Base-by-base conservation (phyloP, 2,888 invertebrate species). In the Tetramorium bicarinatum region DNA sequence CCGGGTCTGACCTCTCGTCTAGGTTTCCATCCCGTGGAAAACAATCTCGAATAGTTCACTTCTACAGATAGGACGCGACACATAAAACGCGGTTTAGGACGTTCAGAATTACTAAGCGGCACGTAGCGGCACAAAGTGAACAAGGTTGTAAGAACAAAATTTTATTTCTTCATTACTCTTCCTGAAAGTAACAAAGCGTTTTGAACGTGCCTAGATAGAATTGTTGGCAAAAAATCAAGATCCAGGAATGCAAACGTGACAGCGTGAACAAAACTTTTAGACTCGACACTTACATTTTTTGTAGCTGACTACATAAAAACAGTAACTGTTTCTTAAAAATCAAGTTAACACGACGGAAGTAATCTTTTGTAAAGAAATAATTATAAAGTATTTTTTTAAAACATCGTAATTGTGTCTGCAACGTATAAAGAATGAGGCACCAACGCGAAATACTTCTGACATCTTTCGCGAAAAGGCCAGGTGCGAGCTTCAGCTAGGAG, bases 91-190 rank as follows among this genome's bases (percentile, higher is more conserved):
- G 59, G n/a, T 15, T 52, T 52, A 38, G n/a, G 47, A 47, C 21
- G 15, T 59, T 59, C 25, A 71, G 29, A 25, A 49, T 47, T 77
- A 44, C 38, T 13, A 34, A 34, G n/a, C 47, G 47, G 59, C 79
- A 61, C 72, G 52, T 44, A 66, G 25, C 61, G n/a, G n/a, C 49
- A 79, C 85, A 52, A 69, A 69, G 62, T 47, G 59, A 74, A 75
- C 88, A 84, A 90, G 89, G 87, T 84, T 91, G 82, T 91, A 90
- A 91, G 88, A 91, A 91, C 85, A 49, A 47, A 62, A 74, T 72
- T 71, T 75, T 44, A 62, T 44, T 52, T 67, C 87, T 56, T 61
- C 66, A 74, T 64, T 72, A 67, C 34, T 59, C 18, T 71, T 18
- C 25, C 49, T 13, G 8, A 72, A 56, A 59, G 9, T 61, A 38